Evolutionary conservation across 2,888 invertebrate genomes (phyloP), one percentile per base, ranked within the genome.

Genomic region (Tricholauxania praeusta): DNA sequence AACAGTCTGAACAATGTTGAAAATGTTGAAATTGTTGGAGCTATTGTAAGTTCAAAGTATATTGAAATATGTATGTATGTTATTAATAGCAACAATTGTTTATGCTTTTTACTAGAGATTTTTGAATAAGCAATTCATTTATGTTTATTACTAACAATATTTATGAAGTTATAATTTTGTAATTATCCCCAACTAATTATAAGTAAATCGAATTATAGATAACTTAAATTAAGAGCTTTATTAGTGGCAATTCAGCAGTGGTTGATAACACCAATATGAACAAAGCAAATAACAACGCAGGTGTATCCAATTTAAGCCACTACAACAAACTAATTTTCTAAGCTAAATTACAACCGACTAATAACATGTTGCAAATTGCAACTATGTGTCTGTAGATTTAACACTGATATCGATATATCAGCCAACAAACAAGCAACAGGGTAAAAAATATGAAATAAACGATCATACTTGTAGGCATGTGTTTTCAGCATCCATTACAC

Each of bases 331-430:
- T 52, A 70, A 70, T 63, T 63, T 62, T 53, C 63, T 70, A 63
- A 22, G 39, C 53, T 48, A 52, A 70, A 70, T 70, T 70, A 51
- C 62, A 12, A 39, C 53, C 53, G 53, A 53, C 63, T 70, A 70
- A 70, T 70, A 53, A 70, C 70, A 70, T 39, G 70, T 63, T 70
- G 55, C 63, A 62, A 49, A 60, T 62, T 12, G 51, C 60, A 69
- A 59, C 49, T 32, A 51, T 47, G 47, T 39, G 39, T 28, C 62
- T 60, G 69, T 70, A 70, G 60, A 70, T 39, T 70, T 62, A 62
- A 70, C 69, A 70, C 60, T 52, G 69, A 70, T 70, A 32, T 62
- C 69, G 52, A 70, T 70, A 70, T 70, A 67, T 55, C 49, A 19
- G 17, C 15, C 22, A 48, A 12, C 32, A 14, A 49, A 48, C 49